Conservation (phyloP, 1,140 invertebrate genomes). For the Microplitis mediator region DNA sequence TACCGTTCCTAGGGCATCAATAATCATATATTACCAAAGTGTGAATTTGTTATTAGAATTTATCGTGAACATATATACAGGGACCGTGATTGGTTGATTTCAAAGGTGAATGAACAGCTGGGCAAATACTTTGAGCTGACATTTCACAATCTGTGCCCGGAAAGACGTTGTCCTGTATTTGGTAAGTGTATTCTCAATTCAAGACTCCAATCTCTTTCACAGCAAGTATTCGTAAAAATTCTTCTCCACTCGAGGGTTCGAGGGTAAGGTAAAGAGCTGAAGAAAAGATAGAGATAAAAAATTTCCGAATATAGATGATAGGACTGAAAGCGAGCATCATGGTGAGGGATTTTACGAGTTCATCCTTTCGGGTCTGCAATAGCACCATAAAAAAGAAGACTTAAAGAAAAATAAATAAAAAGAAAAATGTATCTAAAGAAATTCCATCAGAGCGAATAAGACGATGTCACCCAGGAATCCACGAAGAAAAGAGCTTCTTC, state of each 20-base stretch:
- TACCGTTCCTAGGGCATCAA: conserved; percentile 7
- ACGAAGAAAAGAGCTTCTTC: background rate
- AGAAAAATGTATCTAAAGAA: conserved; percentile 5
- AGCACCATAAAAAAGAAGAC: no score
- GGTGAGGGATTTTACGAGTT: conserved; percentile 3
- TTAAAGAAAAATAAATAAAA: background rate
- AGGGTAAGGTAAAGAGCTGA: background rate
- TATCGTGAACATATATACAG: conserved; percentile 47
- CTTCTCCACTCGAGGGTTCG: no score
- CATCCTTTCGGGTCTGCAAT: background rate
- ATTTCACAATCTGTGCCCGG: conserved; percentile 79
- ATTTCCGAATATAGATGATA: background rate
- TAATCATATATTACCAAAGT: background rate
- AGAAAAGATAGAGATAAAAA: conserved; percentile 5
- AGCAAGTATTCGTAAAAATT: background rate
- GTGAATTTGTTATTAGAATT: conserved; percentile 10
- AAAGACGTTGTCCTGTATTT: conserved; percentile 76
- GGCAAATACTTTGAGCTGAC: conserved; percentile 78
- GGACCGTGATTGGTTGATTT: conserved; percentile 77
- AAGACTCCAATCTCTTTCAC: conserved; percentile 17
- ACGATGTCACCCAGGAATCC: conserved; percentile 8
- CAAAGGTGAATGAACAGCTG: conserved; percentile 73
- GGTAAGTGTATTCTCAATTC: conserved; percentile 60
- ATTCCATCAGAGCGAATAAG: conserved; percentile 15
- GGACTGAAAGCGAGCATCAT: background rate